Evolutionary conservation across 2,888 invertebrate species (phyloP).

Genomic region (Andrena praecox): DNA sequence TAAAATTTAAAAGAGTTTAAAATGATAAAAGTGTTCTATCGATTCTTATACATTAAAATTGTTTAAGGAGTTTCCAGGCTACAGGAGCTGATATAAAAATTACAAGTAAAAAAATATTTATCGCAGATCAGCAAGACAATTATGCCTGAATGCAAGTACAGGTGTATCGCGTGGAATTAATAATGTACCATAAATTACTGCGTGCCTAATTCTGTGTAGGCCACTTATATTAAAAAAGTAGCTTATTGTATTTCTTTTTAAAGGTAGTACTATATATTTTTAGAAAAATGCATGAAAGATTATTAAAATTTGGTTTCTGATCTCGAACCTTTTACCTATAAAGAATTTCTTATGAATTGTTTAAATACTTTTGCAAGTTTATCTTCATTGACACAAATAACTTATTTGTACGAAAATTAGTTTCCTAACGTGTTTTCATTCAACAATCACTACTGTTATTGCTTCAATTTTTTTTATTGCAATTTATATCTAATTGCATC

Average conservation of each 20-base stretch:
- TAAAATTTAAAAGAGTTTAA: constrained; percentile 22
- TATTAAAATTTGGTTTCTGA: constrained; percentile 13
- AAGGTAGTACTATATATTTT: neutral
- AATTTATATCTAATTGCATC: neutral
- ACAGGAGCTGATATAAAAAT: constrained; percentile 45
- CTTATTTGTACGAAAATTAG: neutral
- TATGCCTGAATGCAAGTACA: constrained; percentile 33
- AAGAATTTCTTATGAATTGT: neutral
- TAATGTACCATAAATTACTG: constrained; percentile 44
- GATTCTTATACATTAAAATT: constrained; percentile 23
- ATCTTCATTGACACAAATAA: neutral
- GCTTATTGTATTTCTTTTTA: neutral
- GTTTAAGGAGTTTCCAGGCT: constrained; percentile 34
- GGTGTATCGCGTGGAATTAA: constrained; percentile 30
- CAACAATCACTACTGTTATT: neutral
- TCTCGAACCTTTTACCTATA: neutral
- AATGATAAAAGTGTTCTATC: constrained; percentile 11
- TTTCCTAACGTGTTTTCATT: neutral
- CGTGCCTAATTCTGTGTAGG: constrained; percentile 17
- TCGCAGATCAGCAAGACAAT: constrained; percentile 53
- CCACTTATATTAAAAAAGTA: constrained; percentile 23
- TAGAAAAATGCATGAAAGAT: constrained; percentile 27
- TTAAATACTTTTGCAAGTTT: neutral
- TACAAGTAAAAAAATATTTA: constrained; percentile 49
- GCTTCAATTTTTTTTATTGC: neutral